Evolutionary conservation across 1,140 invertebrate species (phyloP).

Genomic region (Drosophila equinoxialis): DNA sequence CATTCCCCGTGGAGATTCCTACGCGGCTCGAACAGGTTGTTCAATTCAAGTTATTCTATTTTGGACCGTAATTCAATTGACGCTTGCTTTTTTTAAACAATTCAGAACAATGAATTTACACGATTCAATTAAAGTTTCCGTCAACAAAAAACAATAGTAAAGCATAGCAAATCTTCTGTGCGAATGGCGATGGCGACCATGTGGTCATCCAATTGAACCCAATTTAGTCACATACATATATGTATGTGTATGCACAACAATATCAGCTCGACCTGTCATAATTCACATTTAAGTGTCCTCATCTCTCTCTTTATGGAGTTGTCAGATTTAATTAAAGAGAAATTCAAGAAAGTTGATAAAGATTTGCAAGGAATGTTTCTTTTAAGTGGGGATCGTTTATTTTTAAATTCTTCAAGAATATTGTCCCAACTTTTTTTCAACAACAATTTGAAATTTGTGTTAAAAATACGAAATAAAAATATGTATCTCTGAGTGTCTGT

Average conservation of each 20-base stretch:
- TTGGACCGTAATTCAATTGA: slow-evolving; percentile 27
- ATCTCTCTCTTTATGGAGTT: neutral
- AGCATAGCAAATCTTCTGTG: slow-evolving; percentile 20
- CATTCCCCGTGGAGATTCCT: neutral
- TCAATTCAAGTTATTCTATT: slow-evolving; percentile 10
- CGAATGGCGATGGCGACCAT: slow-evolving; percentile 24
- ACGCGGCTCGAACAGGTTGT: neutral
- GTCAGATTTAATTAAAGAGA: neutral
- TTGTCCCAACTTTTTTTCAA: neutral
- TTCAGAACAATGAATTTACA: slow-evolving; percentile 51
- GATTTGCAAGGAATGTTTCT: neutral
- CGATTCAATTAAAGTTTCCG: slow-evolving; percentile 70
- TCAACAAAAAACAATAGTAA: slow-evolving; percentile 31
- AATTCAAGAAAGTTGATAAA: neutral
- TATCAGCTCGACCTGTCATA: slow-evolving; percentile 10
- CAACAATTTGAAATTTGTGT: neutral
- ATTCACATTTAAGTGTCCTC: neutral
- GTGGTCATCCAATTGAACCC: slow-evolving; percentile 53
- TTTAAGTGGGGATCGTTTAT: no score
- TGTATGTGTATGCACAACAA: neutral
- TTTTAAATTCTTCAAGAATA: no score
- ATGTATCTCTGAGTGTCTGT: slow-evolving; percentile 11
- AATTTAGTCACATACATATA: neutral
- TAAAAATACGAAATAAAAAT: slow-evolving; percentile 34
- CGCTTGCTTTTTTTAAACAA: slow-evolving; percentile 34